Evolutionary conservation across 2,888 invertebrate species (phyloP).

Genomic region (Lordiphosa fenestrarum): DNA sequence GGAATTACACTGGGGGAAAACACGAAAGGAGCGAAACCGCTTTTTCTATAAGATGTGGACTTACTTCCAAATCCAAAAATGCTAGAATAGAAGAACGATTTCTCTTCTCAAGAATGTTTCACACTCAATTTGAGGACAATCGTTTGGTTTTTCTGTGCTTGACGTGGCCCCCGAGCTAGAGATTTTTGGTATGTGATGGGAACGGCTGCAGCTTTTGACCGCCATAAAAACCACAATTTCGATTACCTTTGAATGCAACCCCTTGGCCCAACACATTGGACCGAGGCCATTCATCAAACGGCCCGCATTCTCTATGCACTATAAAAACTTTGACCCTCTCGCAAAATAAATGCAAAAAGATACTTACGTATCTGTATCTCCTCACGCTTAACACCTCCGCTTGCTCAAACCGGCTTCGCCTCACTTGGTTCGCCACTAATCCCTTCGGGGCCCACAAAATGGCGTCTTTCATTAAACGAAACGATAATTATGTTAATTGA

Average conservation of each 20-base stretch:
- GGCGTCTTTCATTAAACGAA: conserved; percentile 63
- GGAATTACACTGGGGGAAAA: no score
- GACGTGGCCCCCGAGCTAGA: conserved; percentile 21
- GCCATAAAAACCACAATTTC: conserved; percentile 49
- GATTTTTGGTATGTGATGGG: conserved; percentile 30
- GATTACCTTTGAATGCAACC: conserved; percentile 53
- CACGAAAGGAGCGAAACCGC: no score
- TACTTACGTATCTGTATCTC: conserved; percentile 30
- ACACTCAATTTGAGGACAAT: no score
- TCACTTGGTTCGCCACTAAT: conserved; percentile 17
- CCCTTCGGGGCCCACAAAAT: conserved; percentile 53
- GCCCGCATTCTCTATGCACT: conserved; percentile 70
- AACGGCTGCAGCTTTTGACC: conserved; percentile 56
- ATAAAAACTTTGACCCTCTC: conserved; percentile 68
- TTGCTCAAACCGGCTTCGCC: conserved; percentile 33
- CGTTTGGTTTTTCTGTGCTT: not conserved
- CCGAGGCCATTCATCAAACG: conserved; percentile 59
- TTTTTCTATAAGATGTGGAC: no score
- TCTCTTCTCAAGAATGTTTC: no score
- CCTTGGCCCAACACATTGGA: conserved; percentile 11
- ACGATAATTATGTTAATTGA: conserved; percentile 69
- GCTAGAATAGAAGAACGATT: no score
- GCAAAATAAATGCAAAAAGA: conserved; percentile 37
- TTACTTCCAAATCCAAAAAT: no score
- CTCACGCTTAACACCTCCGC: conserved; percentile 69